A percentile compares a stretch with the other conserved stretches of the same genome.
phyloP scores from a whole-genome alignment of 2,113 vertebrate genomes.

The Lasiurus cinereus region DNA sequence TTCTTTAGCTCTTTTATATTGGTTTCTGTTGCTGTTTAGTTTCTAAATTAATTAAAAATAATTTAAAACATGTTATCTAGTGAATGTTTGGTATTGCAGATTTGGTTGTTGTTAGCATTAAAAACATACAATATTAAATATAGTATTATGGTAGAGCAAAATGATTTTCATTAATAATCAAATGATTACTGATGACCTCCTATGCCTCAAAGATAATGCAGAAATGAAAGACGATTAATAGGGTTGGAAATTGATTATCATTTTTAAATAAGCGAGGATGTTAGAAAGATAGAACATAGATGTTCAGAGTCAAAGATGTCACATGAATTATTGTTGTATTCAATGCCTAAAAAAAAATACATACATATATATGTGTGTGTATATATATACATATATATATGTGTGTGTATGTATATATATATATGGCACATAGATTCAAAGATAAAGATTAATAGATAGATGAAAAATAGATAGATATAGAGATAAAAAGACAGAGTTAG shows the following conservation, averaged over 20 bases:
- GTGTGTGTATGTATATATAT: neutral
- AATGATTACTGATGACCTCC: neutral
- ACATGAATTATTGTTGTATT: neutral
- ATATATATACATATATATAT: neutral
- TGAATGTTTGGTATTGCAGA: neutral
- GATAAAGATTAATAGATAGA: neutral
- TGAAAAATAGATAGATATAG: neutral
- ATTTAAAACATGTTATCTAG: neutral
- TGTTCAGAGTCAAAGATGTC: neutral
- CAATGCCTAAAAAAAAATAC: neutral
- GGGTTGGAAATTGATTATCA: neutral
- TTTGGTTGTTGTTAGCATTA: neutral
- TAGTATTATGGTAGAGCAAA: neutral
- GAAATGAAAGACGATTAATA: neutral
- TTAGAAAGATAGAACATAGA: neutral
- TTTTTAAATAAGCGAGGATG: neutral
- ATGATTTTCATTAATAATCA: neutral
- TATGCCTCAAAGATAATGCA: neutral
- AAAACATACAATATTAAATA: neutral
- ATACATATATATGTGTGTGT: neutral
- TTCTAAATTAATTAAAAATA: conserved; percentile 19
- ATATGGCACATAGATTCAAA: neutral
- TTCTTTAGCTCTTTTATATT: neutral
- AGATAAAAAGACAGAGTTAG: neutral
- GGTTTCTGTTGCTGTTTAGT: neutral